Evolutionary conservation across 2,113 vertebrate species (phyloP), one percentile per base, ranked within the genome.

Genomic region (Sinocyclocheilus rhinocerous): DNA sequence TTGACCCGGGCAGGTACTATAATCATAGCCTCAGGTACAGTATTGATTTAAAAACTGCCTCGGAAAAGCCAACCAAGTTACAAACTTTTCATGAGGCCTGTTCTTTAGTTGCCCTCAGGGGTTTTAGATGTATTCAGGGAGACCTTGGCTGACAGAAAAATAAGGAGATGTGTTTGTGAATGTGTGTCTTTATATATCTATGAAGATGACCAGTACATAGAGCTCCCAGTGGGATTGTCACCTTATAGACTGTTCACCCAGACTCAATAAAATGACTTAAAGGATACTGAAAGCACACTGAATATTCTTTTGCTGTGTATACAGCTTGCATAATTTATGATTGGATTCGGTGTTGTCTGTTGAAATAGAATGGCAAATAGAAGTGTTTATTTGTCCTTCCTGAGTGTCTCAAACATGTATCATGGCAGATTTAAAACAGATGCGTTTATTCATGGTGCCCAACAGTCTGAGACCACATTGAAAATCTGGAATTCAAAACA

Each of bases 31-130:
- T 36, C 55, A 63, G 69, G 69, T 75, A 52, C n/a, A 50, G 42
- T 82, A 82, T 81, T 81, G 85, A 76, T 86, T 82, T 72, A 20
- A 48, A 18, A 55, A 29, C 24, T 76, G 70, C 79, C 70, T 65
- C 4, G 13, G n/a, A 4, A 13, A 76, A 50, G 73, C 39, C 73
- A 50, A 26, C 12, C 45, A n/a, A 10, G 70, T 45, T 50, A 26
- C 22, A 50, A 50, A 48, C n/a, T 76, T 76, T 76, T 22, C 45
- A 26, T 50, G 15, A 26, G 11, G 45, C 45, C n/a, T 76, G 11
- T 52, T 52, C 12, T 48, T 76, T 2, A 16, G 12, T 50, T 26
- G 39, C 24, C 73, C 45, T 50, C 10, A 12, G 39, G 39, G 72
- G 39, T 48, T 39, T 45, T 75, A 11, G 72, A 45, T 48, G 36